Percentiles rank a stretch among this genome's conserved stretches.
Conservation (phyloP, 2,113 vertebrate species). For the Zootoca vivipara region DNA sequence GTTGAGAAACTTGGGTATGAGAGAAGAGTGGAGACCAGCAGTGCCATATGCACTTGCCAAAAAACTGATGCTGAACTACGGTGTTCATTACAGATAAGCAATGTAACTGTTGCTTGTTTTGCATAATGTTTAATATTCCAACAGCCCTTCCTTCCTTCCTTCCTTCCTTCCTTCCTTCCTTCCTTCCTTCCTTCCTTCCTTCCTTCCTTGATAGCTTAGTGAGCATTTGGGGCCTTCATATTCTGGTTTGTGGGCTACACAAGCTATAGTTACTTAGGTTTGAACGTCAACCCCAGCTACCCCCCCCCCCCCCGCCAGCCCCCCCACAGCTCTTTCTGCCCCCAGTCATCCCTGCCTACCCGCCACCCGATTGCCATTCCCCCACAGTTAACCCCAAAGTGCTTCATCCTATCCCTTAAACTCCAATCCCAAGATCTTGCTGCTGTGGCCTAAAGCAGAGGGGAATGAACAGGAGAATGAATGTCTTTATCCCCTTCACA, state of each 20-base stretch:
- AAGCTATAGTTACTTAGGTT: neutral
- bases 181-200: neutral
- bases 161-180: neutral
- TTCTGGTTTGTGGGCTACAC: neutral
- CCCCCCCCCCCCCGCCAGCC: too few relatives aligned
- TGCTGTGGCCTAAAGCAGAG: too few relatives aligned
- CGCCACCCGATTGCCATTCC: too few relatives aligned
- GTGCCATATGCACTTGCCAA: neutral
- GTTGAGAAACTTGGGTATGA: neutral
- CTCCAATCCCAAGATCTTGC: too few relatives aligned
- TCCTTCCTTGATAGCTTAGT: neutral
- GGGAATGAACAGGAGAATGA: too few relatives aligned
- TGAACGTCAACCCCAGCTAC: neutral
- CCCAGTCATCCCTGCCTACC: too few relatives aligned
- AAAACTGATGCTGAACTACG: too few relatives aligned
- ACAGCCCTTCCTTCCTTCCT: neutral
- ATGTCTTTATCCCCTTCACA: too few relatives aligned
- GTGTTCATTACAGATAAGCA: neutral
- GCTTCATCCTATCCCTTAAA: too few relatives aligned
- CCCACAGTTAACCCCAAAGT: too few relatives aligned
- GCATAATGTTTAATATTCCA: neutral
- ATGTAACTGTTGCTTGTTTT: neutral
- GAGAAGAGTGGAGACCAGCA: neutral
- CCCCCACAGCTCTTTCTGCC: too few relatives aligned
- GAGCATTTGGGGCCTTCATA: neutral